Conservation (phyloP, 2,888 invertebrate species). For the Hetaerina titia region DNA sequence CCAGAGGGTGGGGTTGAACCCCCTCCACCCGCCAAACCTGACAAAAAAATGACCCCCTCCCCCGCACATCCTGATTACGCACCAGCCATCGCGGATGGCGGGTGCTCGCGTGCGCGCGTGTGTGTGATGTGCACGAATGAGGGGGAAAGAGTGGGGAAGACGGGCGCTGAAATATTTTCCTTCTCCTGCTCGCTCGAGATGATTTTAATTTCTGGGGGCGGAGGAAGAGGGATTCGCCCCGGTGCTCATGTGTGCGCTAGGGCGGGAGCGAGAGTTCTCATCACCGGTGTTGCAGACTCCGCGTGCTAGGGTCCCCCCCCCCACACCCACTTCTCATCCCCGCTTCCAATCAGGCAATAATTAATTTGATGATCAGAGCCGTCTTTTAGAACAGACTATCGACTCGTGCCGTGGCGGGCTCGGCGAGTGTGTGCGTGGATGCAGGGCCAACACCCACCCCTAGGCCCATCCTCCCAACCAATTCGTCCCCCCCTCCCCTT, state of each 20-base stretch:
- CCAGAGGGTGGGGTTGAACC: neutral
- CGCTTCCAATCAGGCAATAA: slow-evolving; percentile 1
- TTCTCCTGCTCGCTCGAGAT: neutral
- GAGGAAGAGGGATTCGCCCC: neutral
- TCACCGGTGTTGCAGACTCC: neutral
- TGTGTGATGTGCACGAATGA: neutral
- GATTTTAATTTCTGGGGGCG: neutral
- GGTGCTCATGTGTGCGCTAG: neutral
- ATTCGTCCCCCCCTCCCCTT: neutral
- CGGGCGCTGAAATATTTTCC: neutral
- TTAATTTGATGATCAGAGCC: neutral
- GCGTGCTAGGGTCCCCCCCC: neutral
- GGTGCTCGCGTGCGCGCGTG: neutral
- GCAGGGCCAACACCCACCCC: neutral
- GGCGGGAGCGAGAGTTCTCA: neutral
- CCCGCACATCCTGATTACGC: neutral
- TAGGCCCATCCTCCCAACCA: neutral
- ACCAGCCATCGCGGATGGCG: neutral
- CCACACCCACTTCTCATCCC: neutral
- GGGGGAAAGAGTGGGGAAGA: neutral
- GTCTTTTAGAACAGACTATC: slow-evolving; percentile 10
- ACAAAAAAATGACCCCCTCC: neutral
- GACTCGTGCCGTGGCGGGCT: neutral
- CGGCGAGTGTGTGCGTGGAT: neutral
- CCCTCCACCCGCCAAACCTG: neutral